These are phyloP conservation scores for Geotrupes spiniger DNA, from an alignment of 2,888 invertebrate species.

Conservation along the genomic window DNA sequence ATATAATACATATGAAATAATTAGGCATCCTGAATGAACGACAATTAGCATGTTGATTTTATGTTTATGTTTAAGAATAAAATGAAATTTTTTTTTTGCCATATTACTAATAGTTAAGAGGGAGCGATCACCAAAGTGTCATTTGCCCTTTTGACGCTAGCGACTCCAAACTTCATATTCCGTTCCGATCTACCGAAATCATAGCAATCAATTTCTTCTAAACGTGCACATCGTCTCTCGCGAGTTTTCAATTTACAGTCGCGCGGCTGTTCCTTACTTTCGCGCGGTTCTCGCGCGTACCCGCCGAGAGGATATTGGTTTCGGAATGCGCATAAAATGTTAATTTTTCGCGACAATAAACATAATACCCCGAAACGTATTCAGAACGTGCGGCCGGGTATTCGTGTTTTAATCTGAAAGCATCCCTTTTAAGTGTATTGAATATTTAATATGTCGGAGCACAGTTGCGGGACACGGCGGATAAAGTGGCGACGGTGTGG, in stretches of 20 bases:
- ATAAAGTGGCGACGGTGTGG: slow-evolving; percentile 22
- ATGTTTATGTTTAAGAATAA: too few relatives aligned
- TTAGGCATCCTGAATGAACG: too few relatives aligned
- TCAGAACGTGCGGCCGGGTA: slow-evolving; percentile 19
- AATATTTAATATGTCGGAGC: slow-evolving; percentile 47
- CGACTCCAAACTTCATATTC: too few relatives aligned
- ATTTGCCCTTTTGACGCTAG: too few relatives aligned
- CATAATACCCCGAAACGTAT: slow-evolving; percentile 16
- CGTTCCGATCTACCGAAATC: too few relatives aligned
- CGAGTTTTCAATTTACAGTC: not conserved
- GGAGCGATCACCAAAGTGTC: too few relatives aligned
- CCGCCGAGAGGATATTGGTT: not conserved
- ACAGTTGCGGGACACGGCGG: slow-evolving; percentile 18
- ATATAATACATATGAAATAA: too few relatives aligned
- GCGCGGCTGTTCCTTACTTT: not conserved
- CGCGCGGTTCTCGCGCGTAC: not conserved
- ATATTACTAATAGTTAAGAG: too few relatives aligned
- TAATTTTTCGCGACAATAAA: slow-evolving; percentile 1
- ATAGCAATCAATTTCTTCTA: too few relatives aligned
- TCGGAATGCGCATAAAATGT: not conserved
- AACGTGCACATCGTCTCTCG: too few relatives aligned
- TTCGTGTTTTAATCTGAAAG: slow-evolving; percentile 42
- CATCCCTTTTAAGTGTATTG: slow-evolving; percentile 51
- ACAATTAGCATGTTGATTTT: too few relatives aligned
- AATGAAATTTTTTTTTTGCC: too few relatives aligned